A percentile compares a stretch with the other conserved stretches of the same genome.
Evolutionary conservation across 2,797 vertebrate genomes (phyloP).

Genomic region (Manis pentadactyla): DNA sequence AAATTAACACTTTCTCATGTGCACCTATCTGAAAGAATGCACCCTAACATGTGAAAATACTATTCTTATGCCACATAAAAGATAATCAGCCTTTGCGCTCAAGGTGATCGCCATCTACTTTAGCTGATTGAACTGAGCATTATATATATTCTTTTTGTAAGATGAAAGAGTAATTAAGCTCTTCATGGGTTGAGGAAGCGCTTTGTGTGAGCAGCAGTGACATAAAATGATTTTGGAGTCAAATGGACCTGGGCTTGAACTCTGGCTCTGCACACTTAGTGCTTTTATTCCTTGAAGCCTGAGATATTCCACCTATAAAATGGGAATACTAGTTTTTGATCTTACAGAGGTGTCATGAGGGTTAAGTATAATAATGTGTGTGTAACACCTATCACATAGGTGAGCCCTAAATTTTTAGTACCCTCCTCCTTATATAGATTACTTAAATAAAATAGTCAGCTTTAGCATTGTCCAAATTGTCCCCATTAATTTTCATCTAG

Average conservation of each 20-base stretch:
- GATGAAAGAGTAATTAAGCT: not conserved
- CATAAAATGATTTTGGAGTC: not conserved
- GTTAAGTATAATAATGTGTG: not conserved
- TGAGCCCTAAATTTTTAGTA: not conserved
- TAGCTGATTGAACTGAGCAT: not conserved
- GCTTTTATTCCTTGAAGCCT: not conserved
- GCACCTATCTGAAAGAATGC: not conserved
- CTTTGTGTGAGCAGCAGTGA: not conserved
- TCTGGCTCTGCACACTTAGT: not conserved
- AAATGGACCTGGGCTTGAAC: not conserved
- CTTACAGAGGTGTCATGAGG: not conserved
- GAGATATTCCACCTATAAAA: not conserved
- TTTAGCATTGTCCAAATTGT: not conserved
- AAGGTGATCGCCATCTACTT: not conserved
- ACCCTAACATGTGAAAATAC: not conserved
- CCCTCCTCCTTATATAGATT: not conserved
- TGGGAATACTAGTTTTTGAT: not conserved
- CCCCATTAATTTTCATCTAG: conserved; percentile 1
- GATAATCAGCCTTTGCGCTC: not conserved
- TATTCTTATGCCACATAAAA: not conserved
- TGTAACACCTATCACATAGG: not conserved
- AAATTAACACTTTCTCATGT: not conserved
- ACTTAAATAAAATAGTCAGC: conserved; percentile 7
- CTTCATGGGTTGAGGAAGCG: not conserved
- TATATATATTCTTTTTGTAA: not conserved